These are phyloP conservation scores for Drosophila rufa DNA, from an alignment of 1,140 invertebrate genomes.

Conservation along the genomic window DNA sequence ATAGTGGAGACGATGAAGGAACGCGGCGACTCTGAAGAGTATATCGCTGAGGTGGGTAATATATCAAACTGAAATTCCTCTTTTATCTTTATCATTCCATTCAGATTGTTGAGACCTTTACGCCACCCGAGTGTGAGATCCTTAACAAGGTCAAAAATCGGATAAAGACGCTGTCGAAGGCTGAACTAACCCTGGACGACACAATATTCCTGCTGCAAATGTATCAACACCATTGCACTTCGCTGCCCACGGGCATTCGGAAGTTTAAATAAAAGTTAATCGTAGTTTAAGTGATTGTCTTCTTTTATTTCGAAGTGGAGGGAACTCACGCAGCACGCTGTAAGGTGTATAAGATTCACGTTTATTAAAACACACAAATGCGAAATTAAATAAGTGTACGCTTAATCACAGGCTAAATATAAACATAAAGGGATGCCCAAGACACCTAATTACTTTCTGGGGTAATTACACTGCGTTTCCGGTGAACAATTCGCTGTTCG, in stretches of 20 bases:
- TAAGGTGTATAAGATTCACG: conserved; percentile 18
- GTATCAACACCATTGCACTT: conserved; percentile 85
- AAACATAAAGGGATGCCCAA: conserved; percentile 30
- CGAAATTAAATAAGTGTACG: conserved; percentile 29
- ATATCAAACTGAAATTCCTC: neutral
- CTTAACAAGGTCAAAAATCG: conserved; percentile 88
- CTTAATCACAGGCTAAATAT: conserved; percentile 68
- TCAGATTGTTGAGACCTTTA: conserved; percentile 91
- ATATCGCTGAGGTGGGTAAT: conserved; percentile 89
- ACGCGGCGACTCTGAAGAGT: conserved; percentile 90
- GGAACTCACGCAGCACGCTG: neutral
- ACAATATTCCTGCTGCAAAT: conserved; percentile 90
- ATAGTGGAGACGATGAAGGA: conserved; percentile 91
- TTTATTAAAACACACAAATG: conserved; percentile 43
- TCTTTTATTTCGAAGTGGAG: neutral
- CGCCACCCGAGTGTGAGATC: conserved; percentile 90
- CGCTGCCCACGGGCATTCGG: conserved; percentile 56
- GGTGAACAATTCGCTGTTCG: conserved; percentile 83
- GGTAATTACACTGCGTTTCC: conserved; percentile 78
- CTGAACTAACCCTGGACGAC: conserved; percentile 90
- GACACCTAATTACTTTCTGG: conserved; percentile 57
- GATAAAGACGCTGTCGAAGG: conserved; percentile 89
- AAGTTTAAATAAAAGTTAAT: conserved; percentile 68
- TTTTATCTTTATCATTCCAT: conserved; percentile 46
- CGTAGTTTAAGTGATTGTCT: neutral